Percentiles rank a stretch among this genome's conserved stretches.
Conservation (phyloP, 2,888 invertebrate genomes). For the Holacanthella duospinosa region DNA sequence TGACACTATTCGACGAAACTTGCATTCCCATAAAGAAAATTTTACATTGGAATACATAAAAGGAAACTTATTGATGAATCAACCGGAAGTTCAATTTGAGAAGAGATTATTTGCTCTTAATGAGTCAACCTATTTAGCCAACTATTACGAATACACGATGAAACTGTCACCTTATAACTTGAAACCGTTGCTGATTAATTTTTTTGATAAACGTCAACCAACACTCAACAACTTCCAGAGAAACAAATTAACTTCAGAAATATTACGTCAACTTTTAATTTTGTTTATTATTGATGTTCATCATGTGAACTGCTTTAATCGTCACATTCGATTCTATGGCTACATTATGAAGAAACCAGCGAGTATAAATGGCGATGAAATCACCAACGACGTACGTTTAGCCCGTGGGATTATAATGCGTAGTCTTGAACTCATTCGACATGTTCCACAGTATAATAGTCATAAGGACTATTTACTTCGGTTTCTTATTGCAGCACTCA, state of each 20-base stretch:
- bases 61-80: neutral
- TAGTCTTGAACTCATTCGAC: neutral
- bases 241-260: neutral
- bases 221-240: neutral
- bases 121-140: neutral
- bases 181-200: neutral
- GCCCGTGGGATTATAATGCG: constrained; percentile 4
- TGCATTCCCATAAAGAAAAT: neutral
- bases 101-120: neutral
- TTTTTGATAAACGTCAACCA: neutral
- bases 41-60: neutral
- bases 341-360: constrained; percentile 4
- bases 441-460: constrained; percentile 5
- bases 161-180: neutral
- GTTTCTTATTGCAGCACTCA: neutral
- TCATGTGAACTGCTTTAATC: constrained; percentile 8
- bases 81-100: neutral
- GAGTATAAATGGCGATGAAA: constrained; percentile 4
- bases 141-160: neutral
- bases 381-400: neutral
- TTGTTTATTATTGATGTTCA: constrained; percentile 1
- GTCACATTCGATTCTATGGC: constrained; percentile 4
- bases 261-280: neutral
- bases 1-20: neutral
- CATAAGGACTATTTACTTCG: neutral